These are phyloP conservation scores for Ips nitidus DNA, from an alignment of 1,140 invertebrate species.

Conservation along the genomic window DNA sequence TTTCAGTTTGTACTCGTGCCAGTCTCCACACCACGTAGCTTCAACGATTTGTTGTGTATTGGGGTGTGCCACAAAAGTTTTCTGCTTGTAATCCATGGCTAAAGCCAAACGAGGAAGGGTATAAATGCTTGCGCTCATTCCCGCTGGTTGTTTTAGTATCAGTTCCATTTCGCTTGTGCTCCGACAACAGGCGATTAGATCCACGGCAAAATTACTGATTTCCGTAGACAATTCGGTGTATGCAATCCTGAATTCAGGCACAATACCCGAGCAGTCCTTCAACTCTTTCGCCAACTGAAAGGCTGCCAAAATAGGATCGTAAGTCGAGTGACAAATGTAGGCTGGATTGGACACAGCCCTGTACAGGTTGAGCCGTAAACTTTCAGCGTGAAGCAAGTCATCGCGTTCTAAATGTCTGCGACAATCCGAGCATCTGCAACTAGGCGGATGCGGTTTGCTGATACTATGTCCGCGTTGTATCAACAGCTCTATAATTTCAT, in stretches of 20 bases:
- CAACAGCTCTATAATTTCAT: slow-evolving; percentile 68
- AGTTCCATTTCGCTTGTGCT: slow-evolving; percentile 69
- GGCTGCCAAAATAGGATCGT: slow-evolving; percentile 66
- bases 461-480: slow-evolving; percentile 61
- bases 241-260: slow-evolving; percentile 60
- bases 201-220: slow-evolving; percentile 63
- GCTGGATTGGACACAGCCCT: slow-evolving; percentile 64
- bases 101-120: slow-evolving; percentile 64
- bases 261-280: slow-evolving; percentile 51
- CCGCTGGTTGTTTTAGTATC: slow-evolving; percentile 59
- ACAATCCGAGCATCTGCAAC: slow-evolving; percentile 62
- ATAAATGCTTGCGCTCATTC: slow-evolving; percentile 50
- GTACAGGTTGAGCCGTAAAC: slow-evolving; percentile 59
- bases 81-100: slow-evolving; percentile 72
- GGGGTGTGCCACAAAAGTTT: slow-evolving; percentile 73
- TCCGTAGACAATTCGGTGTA: slow-evolving; percentile 60
- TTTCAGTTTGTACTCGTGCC: slow-evolving; percentile 59
- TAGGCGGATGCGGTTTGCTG: slow-evolving; percentile 60
- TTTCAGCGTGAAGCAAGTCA: slow-evolving; percentile 55
- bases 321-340: slow-evolving; percentile 65
- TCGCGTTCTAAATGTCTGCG: slow-evolving; percentile 53
- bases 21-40: slow-evolving; percentile 57
- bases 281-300: slow-evolving; percentile 64
- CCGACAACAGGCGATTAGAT: slow-evolving; percentile 63
- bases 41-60: slow-evolving; percentile 66